Conservation (phyloP, 2,797 vertebrate species). For the Acanthurus lineatus region DNA sequence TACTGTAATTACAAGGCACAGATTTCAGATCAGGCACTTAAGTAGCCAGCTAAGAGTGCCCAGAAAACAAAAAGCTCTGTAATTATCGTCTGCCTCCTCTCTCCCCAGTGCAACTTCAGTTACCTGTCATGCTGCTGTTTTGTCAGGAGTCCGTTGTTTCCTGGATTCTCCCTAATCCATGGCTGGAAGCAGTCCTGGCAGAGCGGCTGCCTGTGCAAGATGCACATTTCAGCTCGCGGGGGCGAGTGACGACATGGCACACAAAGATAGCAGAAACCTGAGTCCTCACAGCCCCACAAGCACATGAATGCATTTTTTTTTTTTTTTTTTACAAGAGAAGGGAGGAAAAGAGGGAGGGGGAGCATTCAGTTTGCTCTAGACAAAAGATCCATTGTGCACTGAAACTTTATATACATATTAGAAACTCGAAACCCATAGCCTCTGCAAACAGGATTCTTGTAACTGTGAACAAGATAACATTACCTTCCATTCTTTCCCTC, state of each 20-base stretch:
- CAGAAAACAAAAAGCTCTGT: slow-evolving; percentile 90
- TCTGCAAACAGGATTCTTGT: slow-evolving; percentile 88
- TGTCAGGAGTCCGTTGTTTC: slow-evolving; percentile 85
- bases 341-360: slow-evolving; percentile 82
- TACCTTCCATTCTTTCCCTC: slow-evolving; percentile 85
- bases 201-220: slow-evolving; percentile 84
- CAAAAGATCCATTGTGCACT: slow-evolving; percentile 90
- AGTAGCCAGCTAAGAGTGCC: slow-evolving; percentile 89
- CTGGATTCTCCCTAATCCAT: slow-evolving; percentile 87
- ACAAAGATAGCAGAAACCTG: slow-evolving; percentile 91
- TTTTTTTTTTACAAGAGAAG: slow-evolving; percentile 83
- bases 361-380: slow-evolving; percentile 87
- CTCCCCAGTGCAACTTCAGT: slow-evolving; percentile 83
- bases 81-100: slow-evolving; percentile 89
- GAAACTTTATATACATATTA: slow-evolving; percentile 94
- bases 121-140: slow-evolving; percentile 88
- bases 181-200: slow-evolving; percentile 86
- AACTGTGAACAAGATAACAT: slow-evolving; percentile 91
- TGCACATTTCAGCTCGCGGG: slow-evolving; percentile 85
- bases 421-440: slow-evolving; percentile 88
- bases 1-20: slow-evolving; percentile 91
- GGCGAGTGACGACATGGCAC: slow-evolving; percentile 88
- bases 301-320: slow-evolving; percentile 89
- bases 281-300: slow-evolving; percentile 84
- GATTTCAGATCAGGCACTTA: slow-evolving; percentile 91